phyloP scores from a whole-genome alignment of 2,113 vertebrate species.

The Marcusenius ussheri region DNA sequence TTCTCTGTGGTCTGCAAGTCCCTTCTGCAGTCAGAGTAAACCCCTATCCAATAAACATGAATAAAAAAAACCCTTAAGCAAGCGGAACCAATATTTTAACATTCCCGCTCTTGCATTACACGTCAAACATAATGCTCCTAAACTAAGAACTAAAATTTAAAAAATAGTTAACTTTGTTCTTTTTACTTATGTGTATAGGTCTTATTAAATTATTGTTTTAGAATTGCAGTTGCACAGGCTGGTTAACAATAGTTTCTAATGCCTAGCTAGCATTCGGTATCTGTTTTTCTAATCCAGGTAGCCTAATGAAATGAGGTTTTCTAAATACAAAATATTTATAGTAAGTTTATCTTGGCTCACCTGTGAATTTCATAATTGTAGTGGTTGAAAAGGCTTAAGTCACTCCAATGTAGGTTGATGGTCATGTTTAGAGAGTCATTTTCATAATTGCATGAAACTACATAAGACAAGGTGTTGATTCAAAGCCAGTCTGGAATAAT shows the following conservation, averaged over 20 bases:
- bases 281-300: not conserved
- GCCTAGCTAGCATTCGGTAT: not conserved
- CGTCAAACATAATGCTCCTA: not conserved
- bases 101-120: not conserved
- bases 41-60: not conserved
- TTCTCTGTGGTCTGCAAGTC: conserved; percentile 58
- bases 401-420: not conserved
- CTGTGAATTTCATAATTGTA: not conserved
- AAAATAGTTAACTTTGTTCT: not conserved
- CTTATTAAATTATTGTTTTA: not conserved
- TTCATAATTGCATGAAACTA: not conserved
- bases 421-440: not conserved
- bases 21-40: not conserved
- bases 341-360: not conserved
- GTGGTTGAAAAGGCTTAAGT: not conserved
- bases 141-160: not conserved
- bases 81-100: not conserved
- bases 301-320: not conserved
- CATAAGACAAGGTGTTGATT: not conserved
- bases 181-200: not conserved
- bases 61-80: not conserved
- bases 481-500: not conserved
- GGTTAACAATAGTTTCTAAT: not conserved
- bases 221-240: not conserved
- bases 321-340: not conserved